These are phyloP conservation scores for Cantharis rustica DNA, from an alignment of 2,888 invertebrate species.

Conservation along the genomic window DNA sequence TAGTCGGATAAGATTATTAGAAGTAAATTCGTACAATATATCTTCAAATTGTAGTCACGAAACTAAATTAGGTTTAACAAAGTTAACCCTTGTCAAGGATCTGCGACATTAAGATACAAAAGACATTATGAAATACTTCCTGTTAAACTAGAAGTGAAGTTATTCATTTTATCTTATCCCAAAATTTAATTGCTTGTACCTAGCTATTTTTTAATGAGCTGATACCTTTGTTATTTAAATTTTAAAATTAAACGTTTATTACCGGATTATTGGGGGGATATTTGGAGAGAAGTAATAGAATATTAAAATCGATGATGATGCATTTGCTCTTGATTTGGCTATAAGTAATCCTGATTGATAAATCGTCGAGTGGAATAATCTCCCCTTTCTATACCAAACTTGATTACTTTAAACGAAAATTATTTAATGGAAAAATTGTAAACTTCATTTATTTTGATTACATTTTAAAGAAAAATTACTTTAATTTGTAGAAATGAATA, in stretches of 20 bases:
- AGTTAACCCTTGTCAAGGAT: conserved; percentile 13
- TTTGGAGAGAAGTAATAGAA: background rate
- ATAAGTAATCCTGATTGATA: background rate
- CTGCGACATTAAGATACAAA: conserved; percentile 8
- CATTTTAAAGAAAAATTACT: background rate
- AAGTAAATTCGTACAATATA: background rate
- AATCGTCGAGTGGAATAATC: background rate
- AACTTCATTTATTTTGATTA: background rate
- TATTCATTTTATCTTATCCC: background rate
- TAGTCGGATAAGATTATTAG: background rate
- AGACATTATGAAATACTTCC: conserved; percentile 12
- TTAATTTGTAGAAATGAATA: background rate
- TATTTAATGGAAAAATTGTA: background rate
- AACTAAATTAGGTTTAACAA: conserved; percentile 10
- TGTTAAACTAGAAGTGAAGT: background rate
- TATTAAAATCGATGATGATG: background rate
- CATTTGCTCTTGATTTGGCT: background rate
- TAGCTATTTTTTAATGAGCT: background rate
- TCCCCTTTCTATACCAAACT: background rate
- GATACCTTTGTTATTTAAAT: background rate
- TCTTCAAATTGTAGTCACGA: conserved; percentile 5
- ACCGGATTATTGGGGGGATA: background rate
- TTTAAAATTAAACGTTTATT: background rate
- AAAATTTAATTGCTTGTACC: background rate
- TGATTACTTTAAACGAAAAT: background rate